Evolutionary conservation across 1,140 invertebrate species (phyloP).

Genomic region (Nymphalis io): DNA sequence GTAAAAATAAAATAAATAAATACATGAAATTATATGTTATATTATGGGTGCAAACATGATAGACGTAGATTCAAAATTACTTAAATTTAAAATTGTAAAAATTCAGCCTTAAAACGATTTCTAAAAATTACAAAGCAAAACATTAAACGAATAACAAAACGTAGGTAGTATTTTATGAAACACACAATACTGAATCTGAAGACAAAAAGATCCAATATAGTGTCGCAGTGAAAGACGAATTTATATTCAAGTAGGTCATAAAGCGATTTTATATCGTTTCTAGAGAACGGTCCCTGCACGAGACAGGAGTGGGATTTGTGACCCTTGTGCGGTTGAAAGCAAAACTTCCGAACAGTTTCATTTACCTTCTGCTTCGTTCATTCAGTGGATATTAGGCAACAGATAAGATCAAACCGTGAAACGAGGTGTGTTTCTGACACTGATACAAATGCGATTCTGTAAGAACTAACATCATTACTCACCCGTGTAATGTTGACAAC

Average conservation of each 20-base stretch:
- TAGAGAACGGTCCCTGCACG: slow-evolving; percentile 35
- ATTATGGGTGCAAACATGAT: too few relatives aligned
- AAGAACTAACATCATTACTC: too few relatives aligned
- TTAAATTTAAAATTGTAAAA: too few relatives aligned
- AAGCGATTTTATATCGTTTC: slow-evolving; percentile 36
- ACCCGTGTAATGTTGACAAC: too few relatives aligned
- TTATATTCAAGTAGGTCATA: slow-evolving; percentile 37
- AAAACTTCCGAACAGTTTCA: slow-evolving; percentile 32
- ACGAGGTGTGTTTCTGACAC: not conserved
- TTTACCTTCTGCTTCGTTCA: slow-evolving; percentile 8
- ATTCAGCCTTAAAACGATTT: too few relatives aligned
- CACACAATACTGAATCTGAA: slow-evolving; percentile 10
- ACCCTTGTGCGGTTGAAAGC: slow-evolving; percentile 37
- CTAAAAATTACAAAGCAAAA: too few relatives aligned
- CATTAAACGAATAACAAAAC: too few relatives aligned
- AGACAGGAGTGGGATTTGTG: slow-evolving; percentile 53
- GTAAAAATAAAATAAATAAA: too few relatives aligned
- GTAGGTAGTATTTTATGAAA: slow-evolving; percentile 20
- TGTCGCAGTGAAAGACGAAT: slow-evolving; percentile 20
- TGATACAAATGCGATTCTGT: too few relatives aligned
- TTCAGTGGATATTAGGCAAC: not conserved
- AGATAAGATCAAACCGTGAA: not conserved
- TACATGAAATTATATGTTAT: too few relatives aligned
- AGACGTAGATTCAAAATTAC: too few relatives aligned
- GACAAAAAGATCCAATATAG: slow-evolving; percentile 35